Percentiles rank a stretch among this genome's conserved stretches.
phyloP scores from a whole-genome alignment of 2,888 invertebrate species.

The Drosophila prostipennis region DNA sequence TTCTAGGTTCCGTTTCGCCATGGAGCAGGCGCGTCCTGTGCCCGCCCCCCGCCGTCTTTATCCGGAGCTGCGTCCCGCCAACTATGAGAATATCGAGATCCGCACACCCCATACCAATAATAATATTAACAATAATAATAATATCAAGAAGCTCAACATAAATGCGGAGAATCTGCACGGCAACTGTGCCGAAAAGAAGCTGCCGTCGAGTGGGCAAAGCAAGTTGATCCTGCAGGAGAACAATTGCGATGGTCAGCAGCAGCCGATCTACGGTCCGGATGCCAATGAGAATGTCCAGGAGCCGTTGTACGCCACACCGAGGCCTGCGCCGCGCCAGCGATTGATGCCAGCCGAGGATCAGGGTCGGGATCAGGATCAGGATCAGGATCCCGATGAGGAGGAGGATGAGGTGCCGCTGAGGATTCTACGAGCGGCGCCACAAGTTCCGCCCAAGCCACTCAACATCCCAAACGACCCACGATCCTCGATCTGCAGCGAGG shows the following conservation, averaged over 20 bases:
- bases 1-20: slow-evolving; percentile 21
- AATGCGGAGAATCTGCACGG: slow-evolving; percentile 80
- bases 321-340: slow-evolving; percentile 82
- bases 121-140: slow-evolving; percentile 45
- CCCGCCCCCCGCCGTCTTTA: slow-evolving; percentile 82
- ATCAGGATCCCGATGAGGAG: not conserved
- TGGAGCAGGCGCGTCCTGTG: slow-evolving; percentile 78
- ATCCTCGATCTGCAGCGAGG: slow-evolving; percentile 77
- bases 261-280: slow-evolving; percentile 78
- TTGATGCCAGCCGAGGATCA: slow-evolving; percentile 8
- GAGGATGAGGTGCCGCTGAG: slow-evolving; percentile 15
- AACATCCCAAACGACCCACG: slow-evolving; percentile 65
- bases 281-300: slow-evolving; percentile 80
- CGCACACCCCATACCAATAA: slow-evolving; percentile 50
- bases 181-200: slow-evolving; percentile 75
- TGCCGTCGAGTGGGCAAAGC: slow-evolving; percentile 63
- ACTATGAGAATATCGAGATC: slow-evolving; percentile 83
- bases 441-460: slow-evolving; percentile 56
- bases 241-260: slow-evolving; percentile 33
- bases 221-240: slow-evolving; percentile 62
- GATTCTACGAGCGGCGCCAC: slow-evolving; percentile 41
- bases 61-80: slow-evolving; percentile 74
- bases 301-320: slow-evolving; percentile 70
- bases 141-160: slow-evolving; percentile 77
- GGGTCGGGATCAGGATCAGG: too few species aligned